Base-by-base conservation (phyloP, 2,113 vertebrate species). In the Eubucco bourcierii region DNA sequence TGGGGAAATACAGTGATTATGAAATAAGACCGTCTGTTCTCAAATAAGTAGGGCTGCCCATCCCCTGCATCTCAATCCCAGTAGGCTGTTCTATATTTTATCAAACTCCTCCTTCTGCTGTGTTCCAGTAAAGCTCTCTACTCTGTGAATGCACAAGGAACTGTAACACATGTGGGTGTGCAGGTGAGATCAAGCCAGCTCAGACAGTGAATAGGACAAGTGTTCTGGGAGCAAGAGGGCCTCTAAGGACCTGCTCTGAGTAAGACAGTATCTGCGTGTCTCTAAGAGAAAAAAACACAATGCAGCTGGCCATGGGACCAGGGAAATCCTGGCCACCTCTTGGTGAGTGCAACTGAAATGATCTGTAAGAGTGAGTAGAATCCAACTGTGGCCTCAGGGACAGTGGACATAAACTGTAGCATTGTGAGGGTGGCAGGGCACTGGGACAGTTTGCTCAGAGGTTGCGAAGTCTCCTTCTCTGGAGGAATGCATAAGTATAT, bases 241-340 rank as follows among this genome's bases (percentile, higher is more conserved):
- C 16, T 60, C 28, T 34, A 27, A 33, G 24, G 70, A 50, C 19
- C 65, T 52, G 6, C 9, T 0, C 9, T 59, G 18, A 2, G 7
- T 46, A 33, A 71, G 15, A 52, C 1, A 4, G 27, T 13, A 29
- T 52, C 13, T 52, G 20, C 24, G 8, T 68, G 4, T 50, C 14
- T 84, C 31, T 24, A 80, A 60, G 8, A 12, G 12, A 1, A 1
- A 77, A 77, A 23, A 90, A 9, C 29, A 73, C 14, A 60, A 19
- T 0, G 0, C 17, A 12, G 5, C 2, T 55, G 12, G 8, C 18
- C 50, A 11, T 10, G 15, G 56, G 56, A 41, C 12, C 28, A 61
- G 33, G 6, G 28, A 61, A 58, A 17, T 33, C 37, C 41, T 64
- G 19, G 4, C 7, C 7, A 52, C 3, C 9, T 28, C 31, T 75